Conservation (phyloP, 2,113 vertebrate genomes). For the Clarias gariepinus region DNA sequence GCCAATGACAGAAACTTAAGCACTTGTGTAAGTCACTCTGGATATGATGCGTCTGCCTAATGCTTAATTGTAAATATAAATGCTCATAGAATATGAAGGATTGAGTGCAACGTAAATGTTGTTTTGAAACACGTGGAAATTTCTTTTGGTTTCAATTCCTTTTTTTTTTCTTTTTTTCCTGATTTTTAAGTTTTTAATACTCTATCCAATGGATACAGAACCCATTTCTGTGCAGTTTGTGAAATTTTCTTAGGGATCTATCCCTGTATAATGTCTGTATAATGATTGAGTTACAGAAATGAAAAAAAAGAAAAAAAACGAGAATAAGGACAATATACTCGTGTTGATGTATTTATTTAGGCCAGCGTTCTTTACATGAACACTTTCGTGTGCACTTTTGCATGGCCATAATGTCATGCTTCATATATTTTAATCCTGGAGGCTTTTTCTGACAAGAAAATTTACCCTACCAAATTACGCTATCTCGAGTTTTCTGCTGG, state of each 20-base stretch:
- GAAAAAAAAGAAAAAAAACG: neutral
- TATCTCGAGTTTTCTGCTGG: neutral
- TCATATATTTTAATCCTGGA: neutral
- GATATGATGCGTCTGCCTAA: no score
- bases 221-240: no score
- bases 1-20: no score
- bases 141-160: no score
- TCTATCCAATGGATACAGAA: no score
- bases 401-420: neutral
- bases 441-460: slow-evolving; percentile 2
- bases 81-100: neutral
- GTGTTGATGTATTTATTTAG: neutral
- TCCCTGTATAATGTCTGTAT: no score
- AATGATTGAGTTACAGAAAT: no score
- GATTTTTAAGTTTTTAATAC: no score
- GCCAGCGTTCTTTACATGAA: neutral
- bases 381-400: neutral
- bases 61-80: neutral
- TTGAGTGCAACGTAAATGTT: no score
- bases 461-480: neutral
- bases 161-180: no score
- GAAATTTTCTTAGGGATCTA: no score
- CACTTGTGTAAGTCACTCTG: no score
- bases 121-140: neutral
- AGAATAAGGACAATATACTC: neutral